These are phyloP conservation scores for Crocodylus rhombifer DNA, from an alignment of 2,797 vertebrate species.

Conservation along the genomic window DNA sequence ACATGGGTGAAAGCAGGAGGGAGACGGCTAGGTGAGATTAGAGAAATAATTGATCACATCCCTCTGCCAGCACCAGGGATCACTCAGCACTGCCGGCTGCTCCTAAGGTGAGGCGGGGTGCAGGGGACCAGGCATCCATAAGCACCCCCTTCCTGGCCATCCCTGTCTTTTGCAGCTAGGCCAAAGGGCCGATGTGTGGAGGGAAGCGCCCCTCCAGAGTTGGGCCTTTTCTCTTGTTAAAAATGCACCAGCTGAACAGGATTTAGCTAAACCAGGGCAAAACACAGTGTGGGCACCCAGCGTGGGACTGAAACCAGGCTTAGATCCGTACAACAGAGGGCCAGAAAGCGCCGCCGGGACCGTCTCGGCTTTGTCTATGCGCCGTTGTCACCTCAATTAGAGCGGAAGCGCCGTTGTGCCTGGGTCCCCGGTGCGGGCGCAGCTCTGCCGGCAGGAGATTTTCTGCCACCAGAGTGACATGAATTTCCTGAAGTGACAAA, in stretches of 20 bases:
- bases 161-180: background rate
- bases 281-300: background rate
- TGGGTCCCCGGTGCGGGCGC: too few relatives aligned
- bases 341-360: background rate
- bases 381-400: too few relatives aligned
- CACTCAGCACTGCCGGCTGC: rapidly evolving
- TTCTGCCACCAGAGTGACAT: too few relatives aligned
- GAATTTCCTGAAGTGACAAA: too few relatives aligned
- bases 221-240: background rate
- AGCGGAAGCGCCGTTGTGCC: too few relatives aligned
- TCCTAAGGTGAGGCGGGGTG: rapidly evolving
- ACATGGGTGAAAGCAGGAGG: slow-evolving; percentile 12
- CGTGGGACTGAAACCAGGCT: background rate
- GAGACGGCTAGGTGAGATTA: background rate
- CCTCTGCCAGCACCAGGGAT: background rate
- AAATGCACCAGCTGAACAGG: background rate
- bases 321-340: background rate
- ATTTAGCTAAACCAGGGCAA: background rate
- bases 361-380: background rate
- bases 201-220: background rate
- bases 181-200: background rate
- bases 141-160: background rate
- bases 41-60: background rate
- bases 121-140: rapidly evolving
- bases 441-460: too few relatives aligned